Evolutionary conservation across 53 echinoderm and acorn worm genomes (phyloP), one percentile per base, ranked within the genome.

Genomic region (Stichopus horrens): DNA sequence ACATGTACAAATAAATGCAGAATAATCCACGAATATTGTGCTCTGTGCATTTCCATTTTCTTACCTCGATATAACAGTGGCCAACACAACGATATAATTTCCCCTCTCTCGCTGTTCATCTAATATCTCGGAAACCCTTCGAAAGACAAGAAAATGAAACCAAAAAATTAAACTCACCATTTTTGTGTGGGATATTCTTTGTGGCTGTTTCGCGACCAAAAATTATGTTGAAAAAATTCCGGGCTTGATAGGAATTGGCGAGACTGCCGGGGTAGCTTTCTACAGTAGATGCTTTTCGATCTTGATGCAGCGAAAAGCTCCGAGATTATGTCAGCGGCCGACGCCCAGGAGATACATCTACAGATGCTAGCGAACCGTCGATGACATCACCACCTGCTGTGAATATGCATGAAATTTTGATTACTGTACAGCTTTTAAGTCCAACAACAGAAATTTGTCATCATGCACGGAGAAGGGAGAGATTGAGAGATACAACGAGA

Each of bases 261-360:
- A 52, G 19, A 20, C 67, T 20, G 58, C 67, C 21, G 21, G 8
- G 18, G 20, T 56, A 63, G 23, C 71, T 71, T 71, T 71, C 71
- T 18, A n/a, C 71, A 14, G 18, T 71, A n/a, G 65, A 65, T 85
- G 85, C 85, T 85, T 85, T 85, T 85, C 85, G 85, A 66, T 85
- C 85, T 85, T 85, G 85, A 85, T 85, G 85, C 67, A 85, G 85
- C 85, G 85, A 85, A 85, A 65, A 85, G 85, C 85, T 63, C 65
- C 85, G 85, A 37, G 73, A 85, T 52, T 20, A 23, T 85, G 85
- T 85, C 85, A 66, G 52, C 85, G 67, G 85, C 85, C 85, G 85
- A 85, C 85, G 85, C 85, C 85, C 85, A 81, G 18, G 81, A 18
- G 57, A 58, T 52, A 81, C 57, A 81, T 52, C 81, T 57, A 71